A percentile compares a stretch with the other conserved stretches of the same genome.
phyloP scores from a whole-genome alignment of 37 sponge, comb jelly and placozoan genomes.

The Spongia lamella region DNA sequence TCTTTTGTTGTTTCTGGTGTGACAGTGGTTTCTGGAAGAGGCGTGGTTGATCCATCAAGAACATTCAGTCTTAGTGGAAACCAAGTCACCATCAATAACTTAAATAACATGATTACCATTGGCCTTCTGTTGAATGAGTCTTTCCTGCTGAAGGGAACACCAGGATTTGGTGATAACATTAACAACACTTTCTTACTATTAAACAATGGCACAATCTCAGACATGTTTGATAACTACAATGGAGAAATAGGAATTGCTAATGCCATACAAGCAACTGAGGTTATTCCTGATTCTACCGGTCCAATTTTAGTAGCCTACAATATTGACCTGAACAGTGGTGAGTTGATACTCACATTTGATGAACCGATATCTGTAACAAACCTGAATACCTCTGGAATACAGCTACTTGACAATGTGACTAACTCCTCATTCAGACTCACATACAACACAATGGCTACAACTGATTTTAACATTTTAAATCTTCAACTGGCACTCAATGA shows the following conservation, averaged over 20 bases:
- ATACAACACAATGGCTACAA: constrained; percentile 1
- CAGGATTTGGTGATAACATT: constrained; percentile 23
- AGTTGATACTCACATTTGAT: constrained; percentile 60
- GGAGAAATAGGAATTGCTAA: background rate
- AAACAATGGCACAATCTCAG: constrained; percentile 26
- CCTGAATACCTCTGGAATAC: constrained; percentile 10
- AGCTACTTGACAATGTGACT: constrained; percentile 16
- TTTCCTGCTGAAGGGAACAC: constrained; percentile 18
- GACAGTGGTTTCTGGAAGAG: constrained; percentile 18
- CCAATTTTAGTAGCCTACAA: constrained; percentile 43
- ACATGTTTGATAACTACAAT: constrained; percentile 43
- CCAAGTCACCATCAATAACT: background rate
- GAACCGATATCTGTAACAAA: constrained; percentile 57
- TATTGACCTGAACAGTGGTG: constrained; percentile 67
- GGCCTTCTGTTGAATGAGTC: constrained; percentile 19
- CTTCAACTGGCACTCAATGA: constrained; percentile 33
- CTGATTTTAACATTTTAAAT: constrained; percentile 22
- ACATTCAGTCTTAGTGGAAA: constrained; percentile 31
- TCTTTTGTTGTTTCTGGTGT: constrained; percentile 29
- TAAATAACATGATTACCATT: constrained; percentile 40
- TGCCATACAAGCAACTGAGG: constrained; percentile 15
- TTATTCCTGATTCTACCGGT: constrained; percentile 48
- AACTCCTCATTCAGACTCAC: background rate
- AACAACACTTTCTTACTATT: constrained; percentile 51
- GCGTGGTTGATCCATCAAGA: constrained; percentile 12